Conservation (phyloP, 2,797 vertebrate genomes). For the Danio kyathit region DNA sequence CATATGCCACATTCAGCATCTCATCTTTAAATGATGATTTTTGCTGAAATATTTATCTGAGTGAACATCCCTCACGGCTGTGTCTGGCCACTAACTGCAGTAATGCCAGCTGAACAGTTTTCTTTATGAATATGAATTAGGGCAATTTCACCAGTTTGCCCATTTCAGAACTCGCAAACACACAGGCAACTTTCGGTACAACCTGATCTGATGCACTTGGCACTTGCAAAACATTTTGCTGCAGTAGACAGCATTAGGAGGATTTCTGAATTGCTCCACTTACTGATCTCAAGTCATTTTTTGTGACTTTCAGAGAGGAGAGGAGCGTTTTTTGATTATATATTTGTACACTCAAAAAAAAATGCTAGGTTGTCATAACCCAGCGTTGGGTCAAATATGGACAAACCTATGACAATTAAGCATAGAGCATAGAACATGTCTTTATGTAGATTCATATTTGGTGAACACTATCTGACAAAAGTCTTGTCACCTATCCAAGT, state of each 20-base stretch:
- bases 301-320: neutral
- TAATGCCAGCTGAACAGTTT: constrained; percentile 61
- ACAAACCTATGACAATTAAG: too few species aligned
- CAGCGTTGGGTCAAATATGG: too few species aligned
- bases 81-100: constrained; percentile 69
- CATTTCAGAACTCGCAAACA: constrained; percentile 14
- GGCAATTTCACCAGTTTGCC: constrained; percentile 39
- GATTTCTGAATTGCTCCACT: constrained; percentile 19
- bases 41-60: constrained; percentile 78
- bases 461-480: too few species aligned
- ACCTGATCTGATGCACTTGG: constrained; percentile 24
- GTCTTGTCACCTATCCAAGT: too few species aligned
- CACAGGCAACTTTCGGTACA: neutral
- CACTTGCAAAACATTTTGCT: constrained; percentile 18
- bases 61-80: constrained; percentile 65
- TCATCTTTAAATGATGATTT: constrained; percentile 79
- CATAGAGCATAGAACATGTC: too few species aligned
- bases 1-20: constrained; percentile 72
- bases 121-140: constrained; percentile 50
- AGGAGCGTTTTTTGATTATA: constrained; percentile 2
- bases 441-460: too few species aligned
- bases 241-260: constrained; percentile 16
- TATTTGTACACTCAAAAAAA: neutral
- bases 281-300: neutral
- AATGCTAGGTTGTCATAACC: too few species aligned